Conservation (phyloP, 2,888 invertebrate genomes). For the Noctua fimbriata region DNA sequence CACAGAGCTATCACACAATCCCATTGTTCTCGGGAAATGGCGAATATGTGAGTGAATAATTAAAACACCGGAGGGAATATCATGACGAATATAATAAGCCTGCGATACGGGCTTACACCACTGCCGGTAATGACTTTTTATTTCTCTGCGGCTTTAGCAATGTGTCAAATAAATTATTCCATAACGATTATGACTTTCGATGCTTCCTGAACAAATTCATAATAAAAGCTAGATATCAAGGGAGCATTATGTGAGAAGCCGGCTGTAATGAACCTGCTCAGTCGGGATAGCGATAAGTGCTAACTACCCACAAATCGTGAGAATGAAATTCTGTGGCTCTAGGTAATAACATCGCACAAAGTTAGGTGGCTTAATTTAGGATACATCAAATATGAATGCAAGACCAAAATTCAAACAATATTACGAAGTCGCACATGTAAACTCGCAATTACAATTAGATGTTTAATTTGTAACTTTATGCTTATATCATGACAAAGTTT, state of each 20-base stretch:
- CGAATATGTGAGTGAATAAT: conserved; percentile 55
- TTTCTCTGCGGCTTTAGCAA: conserved; percentile 51
- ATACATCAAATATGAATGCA: conserved; percentile 20
- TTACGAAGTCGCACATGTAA: conserved; percentile 42
- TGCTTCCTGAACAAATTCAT: conserved; percentile 28
- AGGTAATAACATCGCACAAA: conserved; percentile 6
- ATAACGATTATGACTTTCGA: conserved; percentile 32
- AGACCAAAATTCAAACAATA: conserved; percentile 30
- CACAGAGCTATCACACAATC: conserved; percentile 9
- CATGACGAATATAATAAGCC: conserved; percentile 54
- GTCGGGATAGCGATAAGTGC: conserved; percentile 24
- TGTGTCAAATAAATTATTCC: conserved; percentile 49
- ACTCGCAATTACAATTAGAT: conserved; percentile 61
- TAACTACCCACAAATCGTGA: conserved; percentile 10
- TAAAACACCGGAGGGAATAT: conserved; percentile 48
- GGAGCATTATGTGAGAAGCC: conserved; percentile 18
- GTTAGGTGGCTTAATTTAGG: conserved; percentile 1
- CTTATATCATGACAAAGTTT: conserved; percentile 56
- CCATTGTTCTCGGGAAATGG: conserved; percentile 43
- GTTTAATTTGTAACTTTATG: conserved; percentile 59
- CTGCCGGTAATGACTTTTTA: conserved; percentile 54
- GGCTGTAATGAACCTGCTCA: conserved; percentile 32
- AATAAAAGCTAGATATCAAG: conserved; percentile 18
- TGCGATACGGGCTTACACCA: conserved; percentile 35
- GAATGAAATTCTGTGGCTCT: conserved; percentile 33